Evolutionary conservation across 2,888 invertebrate genomes (phyloP).

Genomic region (Raillietiella orientalis): DNA sequence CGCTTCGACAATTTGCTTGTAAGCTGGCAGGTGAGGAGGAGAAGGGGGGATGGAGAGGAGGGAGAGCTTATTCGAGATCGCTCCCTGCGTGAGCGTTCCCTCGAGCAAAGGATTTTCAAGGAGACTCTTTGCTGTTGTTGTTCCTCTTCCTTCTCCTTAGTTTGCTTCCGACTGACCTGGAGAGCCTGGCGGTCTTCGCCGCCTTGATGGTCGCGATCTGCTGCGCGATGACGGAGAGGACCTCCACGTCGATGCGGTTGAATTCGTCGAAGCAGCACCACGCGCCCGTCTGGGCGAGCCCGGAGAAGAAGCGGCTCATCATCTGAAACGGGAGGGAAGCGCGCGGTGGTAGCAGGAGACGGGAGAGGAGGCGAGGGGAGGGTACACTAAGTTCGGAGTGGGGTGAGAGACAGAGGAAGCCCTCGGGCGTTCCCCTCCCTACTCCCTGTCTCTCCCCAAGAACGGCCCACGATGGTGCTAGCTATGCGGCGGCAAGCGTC

Average conservation of each 20-base stretch:
- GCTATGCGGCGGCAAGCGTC: not conserved
- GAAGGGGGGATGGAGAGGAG: too few relatives aligned
- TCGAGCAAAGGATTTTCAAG: too few relatives aligned
- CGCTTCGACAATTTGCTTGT: too few relatives aligned
- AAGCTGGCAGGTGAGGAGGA: too few relatives aligned
- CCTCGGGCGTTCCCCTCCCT: not conserved
- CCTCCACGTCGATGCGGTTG: constrained; percentile 65
- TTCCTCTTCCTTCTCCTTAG: too few relatives aligned
- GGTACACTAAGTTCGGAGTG: not conserved
- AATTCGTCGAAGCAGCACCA: constrained; percentile 84
- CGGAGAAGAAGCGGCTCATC: constrained; percentile 74
- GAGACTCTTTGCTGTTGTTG: too few relatives aligned
- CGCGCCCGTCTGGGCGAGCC: constrained; percentile 56
- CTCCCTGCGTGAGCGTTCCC: too few relatives aligned
- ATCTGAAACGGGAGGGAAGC: constrained; percentile 20
- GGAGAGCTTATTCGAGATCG: too few relatives aligned
- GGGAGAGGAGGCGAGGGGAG: not conserved
- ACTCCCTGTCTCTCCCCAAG: not conserved
- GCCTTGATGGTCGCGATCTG: constrained; percentile 59
- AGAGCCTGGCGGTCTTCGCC: constrained; percentile 33
- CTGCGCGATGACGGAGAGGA: constrained; percentile 59
- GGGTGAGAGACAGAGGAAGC: not conserved
- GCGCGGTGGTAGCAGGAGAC: not conserved
- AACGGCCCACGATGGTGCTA: not conserved
- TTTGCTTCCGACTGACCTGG: constrained; percentile 13